Conservation (phyloP, 2,888 invertebrate species). For the Dendrolimus houi region DNA sequence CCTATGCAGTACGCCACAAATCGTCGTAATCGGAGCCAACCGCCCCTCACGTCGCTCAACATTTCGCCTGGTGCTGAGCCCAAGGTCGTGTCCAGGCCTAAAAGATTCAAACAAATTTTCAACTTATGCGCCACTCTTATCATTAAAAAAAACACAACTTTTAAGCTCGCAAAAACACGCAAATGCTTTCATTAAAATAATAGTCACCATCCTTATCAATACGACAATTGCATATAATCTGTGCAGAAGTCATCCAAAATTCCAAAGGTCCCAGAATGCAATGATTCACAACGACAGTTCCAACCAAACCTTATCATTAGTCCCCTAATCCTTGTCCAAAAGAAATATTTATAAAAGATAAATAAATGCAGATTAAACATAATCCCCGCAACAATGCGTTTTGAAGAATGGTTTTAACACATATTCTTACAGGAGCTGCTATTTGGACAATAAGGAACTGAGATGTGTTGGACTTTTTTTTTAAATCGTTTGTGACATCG, state of each 20-base stretch:
- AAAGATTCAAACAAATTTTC: too few species aligned
- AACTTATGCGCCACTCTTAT: too few species aligned
- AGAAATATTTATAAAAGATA: constrained; percentile 11
- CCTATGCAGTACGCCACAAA: too few species aligned
- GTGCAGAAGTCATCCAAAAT: neutral
- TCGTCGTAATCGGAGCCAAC: too few species aligned
- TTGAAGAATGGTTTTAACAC: constrained; percentile 1
- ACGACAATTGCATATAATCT: neutral
- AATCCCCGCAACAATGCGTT: constrained; percentile 4
- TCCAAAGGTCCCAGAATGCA: neutral
- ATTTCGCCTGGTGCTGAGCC: too few species aligned
- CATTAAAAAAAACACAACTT: too few species aligned
- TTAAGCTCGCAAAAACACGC: too few species aligned
- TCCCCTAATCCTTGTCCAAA: constrained; percentile 42
- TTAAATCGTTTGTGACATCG: neutral
- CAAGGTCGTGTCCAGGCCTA: too few species aligned
- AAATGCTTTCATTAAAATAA: too few species aligned
- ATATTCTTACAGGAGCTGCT: constrained; percentile 2
- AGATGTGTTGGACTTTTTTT: neutral
- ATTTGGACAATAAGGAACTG: neutral
- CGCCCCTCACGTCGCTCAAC: too few species aligned
- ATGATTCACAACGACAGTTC: neutral
- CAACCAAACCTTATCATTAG: constrained; percentile 30
- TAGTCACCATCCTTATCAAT: neutral
- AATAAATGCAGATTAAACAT: neutral